phyloP scores from a whole-genome alignment of 2,797 vertebrate genomes.

The Triplophysa bombifrons region DNA sequence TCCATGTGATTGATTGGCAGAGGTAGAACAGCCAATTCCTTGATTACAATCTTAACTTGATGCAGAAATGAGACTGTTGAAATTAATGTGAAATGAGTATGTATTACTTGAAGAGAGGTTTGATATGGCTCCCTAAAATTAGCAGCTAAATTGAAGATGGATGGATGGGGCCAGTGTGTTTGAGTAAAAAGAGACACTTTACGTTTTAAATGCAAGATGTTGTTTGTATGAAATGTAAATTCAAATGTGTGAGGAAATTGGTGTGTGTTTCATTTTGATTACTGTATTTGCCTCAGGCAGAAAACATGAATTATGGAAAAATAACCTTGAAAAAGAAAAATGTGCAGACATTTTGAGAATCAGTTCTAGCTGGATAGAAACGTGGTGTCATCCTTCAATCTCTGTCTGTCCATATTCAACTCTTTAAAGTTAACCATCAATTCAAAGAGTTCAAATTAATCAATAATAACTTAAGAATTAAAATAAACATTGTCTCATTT shows the following conservation, averaged over 20 bases:
- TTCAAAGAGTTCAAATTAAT: not conserved
- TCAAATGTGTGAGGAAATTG: slow-evolving; percentile 34
- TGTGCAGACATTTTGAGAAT: not conserved
- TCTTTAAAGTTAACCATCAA: not conserved
- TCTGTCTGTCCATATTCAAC: not conserved
- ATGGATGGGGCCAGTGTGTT: slow-evolving; percentile 26
- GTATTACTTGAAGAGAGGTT: slow-evolving; percentile 34
- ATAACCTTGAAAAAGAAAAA: slow-evolving; percentile 17
- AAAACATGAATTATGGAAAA: slow-evolving; percentile 16
- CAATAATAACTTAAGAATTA: not conserved
- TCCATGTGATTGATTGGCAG: slow-evolving; percentile 23
- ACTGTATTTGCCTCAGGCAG: slow-evolving; percentile 28
- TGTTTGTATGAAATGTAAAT: slow-evolving; percentile 40
- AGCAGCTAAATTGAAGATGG: slow-evolving; percentile 41
- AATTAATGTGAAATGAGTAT: slow-evolving; percentile 49
- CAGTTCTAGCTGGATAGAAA: not conserved
- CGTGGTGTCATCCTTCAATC: not conserved
- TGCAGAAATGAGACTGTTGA: slow-evolving; percentile 38
- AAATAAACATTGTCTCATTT: not conserved
- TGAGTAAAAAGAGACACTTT: slow-evolving; percentile 35
- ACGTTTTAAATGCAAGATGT: slow-evolving; percentile 40
- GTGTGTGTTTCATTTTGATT: slow-evolving; percentile 39
- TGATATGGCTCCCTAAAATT: slow-evolving; percentile 29
- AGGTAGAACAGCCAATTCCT: slow-evolving; percentile 40
- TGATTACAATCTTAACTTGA: slow-evolving; percentile 49